phyloP scores from a whole-genome alignment of 2,113 vertebrate genomes.

The Corythornis cristatus region DNA sequence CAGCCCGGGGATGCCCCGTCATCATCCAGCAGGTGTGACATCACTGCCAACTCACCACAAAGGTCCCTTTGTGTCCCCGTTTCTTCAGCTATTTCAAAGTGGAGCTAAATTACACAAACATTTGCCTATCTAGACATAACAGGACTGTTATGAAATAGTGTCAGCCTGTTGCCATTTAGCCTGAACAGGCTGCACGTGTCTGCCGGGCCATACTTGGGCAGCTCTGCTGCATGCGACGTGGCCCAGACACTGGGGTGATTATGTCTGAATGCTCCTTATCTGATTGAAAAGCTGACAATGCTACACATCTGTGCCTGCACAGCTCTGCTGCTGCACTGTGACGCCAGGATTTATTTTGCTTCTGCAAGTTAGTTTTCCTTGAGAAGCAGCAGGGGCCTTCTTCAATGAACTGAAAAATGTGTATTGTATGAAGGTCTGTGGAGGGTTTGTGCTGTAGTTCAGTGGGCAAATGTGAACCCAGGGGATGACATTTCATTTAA shows the following conservation, averaged over 20 bases:
- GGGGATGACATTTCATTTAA: conserved; percentile 55
- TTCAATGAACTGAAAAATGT: conserved; percentile 59
- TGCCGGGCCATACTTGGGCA: conserved; percentile 33
- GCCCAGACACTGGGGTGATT: conserved; percentile 34
- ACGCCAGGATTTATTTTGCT: conserved; percentile 55
- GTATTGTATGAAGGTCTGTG: conserved; percentile 15
- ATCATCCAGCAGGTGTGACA: neutral
- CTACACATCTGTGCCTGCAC: neutral
- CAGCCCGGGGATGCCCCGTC: neutral
- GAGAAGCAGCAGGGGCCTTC: conserved; percentile 51
- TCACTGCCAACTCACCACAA: conserved; percentile 7
- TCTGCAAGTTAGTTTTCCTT: conserved; percentile 47
- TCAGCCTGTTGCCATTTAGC: neutral
- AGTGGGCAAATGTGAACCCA: neutral
- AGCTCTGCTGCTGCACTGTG: neutral
- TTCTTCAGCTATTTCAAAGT: conserved; percentile 28
- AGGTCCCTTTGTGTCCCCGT: neutral
- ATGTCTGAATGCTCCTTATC: conserved; percentile 39
- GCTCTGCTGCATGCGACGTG: neutral
- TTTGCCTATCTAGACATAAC: conserved; percentile 31
- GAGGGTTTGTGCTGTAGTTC: conserved; percentile 26
- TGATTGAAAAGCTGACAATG: conserved; percentile 42
- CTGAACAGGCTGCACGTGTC: neutral
- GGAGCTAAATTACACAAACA: conserved; percentile 26
- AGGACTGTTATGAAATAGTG: neutral